Percentiles rank a stretch among this genome's conserved stretches.
Evolutionary conservation across 2,888 invertebrate species (phyloP).

Genomic region (Sarcophaga rosellei): DNA sequence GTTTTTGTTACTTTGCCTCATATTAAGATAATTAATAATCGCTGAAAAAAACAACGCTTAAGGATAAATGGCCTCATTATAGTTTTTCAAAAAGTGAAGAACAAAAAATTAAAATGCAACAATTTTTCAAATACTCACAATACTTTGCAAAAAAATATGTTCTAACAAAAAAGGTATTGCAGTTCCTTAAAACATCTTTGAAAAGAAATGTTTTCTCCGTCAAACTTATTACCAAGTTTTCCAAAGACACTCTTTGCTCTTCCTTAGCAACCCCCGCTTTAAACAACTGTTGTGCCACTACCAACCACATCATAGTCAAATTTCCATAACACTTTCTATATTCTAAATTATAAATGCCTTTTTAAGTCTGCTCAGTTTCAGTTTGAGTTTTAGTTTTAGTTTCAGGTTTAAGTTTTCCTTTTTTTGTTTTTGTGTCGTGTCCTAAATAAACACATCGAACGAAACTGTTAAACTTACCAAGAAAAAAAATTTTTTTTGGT

Average conservation of each 20-base stretch:
- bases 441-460: conserved; percentile 64
- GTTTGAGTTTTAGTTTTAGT: conserved; percentile 42
- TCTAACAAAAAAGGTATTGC: neutral
- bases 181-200: too few species aligned
- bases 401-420: conserved; percentile 30
- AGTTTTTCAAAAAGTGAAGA: neutral
- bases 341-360: conserved; percentile 20
- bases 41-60: conserved; percentile 15
- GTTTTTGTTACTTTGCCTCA: conserved; percentile 11
- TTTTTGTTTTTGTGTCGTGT: conserved; percentile 37
- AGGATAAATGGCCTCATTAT: conserved; percentile 32
- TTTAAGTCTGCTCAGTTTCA: conserved; percentile 28
- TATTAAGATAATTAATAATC: conserved; percentile 55
- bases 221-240: too few species aligned
- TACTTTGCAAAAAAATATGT: neutral
- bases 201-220: too few species aligned
- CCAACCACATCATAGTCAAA: too few species aligned
- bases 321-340: neutral
- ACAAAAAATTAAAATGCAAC: neutral
- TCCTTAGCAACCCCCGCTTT: too few species aligned
- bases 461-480: conserved; percentile 19
- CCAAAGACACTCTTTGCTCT: too few species aligned
- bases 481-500: neutral
- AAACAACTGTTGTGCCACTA: too few species aligned
- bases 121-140: conserved; percentile 12